Conservation (phyloP, 2,888 invertebrate genomes). For the Drosophila colorata region DNA sequence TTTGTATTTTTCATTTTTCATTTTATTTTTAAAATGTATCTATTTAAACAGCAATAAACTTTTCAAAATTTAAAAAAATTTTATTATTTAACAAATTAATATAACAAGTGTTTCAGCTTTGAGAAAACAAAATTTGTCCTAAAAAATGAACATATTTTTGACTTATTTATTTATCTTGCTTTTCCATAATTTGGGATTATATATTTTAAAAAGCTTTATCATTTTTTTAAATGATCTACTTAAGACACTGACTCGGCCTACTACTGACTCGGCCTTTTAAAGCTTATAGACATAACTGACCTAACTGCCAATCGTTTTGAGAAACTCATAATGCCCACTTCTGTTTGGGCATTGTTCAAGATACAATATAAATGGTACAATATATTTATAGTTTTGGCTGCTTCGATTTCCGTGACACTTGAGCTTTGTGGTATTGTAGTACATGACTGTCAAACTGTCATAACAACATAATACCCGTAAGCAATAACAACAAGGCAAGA, state of each 20-base stretch:
- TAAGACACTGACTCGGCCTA: no score
- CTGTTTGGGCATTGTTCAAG: constrained; percentile 6
- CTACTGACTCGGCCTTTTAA: background rate
- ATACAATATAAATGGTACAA: constrained; percentile 7
- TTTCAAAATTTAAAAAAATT: no score
- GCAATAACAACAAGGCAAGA: constrained; percentile 40
- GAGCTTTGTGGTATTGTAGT: constrained; percentile 28
- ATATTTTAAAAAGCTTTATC: background rate
- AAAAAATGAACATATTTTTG: no score
- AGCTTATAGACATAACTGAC: no score
- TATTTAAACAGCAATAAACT: no score
- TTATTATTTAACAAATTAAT: no score
- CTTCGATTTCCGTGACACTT: constrained; percentile 70
- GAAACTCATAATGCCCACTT: constrained; percentile 7
- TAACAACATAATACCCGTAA: constrained; percentile 74
- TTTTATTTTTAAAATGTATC: no score
- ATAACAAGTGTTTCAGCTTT: no score
- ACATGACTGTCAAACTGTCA: constrained; percentile 69
- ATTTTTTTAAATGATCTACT: background rate
- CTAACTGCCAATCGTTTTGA: constrained; percentile 6
- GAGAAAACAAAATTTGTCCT: no score
- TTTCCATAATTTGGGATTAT: background rate
- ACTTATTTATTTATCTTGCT: no score
- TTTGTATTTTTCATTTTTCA: no score
- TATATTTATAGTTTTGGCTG: constrained; percentile 35